Evolutionary conservation across 2,888 invertebrate species (phyloP), one percentile per base, ranked within the genome.

Genomic region (Patella ulyssiponensis): DNA sequence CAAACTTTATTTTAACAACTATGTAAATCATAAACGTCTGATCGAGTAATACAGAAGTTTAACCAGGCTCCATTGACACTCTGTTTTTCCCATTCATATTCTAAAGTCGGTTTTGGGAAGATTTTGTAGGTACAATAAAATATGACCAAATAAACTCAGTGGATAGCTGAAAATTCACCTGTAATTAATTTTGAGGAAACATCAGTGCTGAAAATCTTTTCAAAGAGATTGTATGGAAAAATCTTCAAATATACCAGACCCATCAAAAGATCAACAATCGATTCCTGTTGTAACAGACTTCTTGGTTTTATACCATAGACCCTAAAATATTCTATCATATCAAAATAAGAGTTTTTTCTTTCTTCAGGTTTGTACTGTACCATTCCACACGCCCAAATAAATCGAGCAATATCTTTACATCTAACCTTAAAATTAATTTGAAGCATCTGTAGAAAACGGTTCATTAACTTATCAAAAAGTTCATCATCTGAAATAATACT

Each of bases 351-450:
- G 51, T 51, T 23, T 20, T 54, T 51, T 44, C 53, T 72, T 20
- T 64, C n/a, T 5, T 74, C 72, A 27, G 75, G 76, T 27, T 44
- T 58, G 44, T 77, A 77, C 53, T 76, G 72, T 27, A 81, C 56
- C 3, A 79, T 81, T 14, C 81, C 81, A 44, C 71, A 71, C 4
- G 79, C 81, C 81, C 81, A 81, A 3, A 81, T 72, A 51, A 81
- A 76, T 73, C 76, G 79, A 27, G 76, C 79, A 17, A 81, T 14
- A 27, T 81, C 81, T 72, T 81, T 81, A 33, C 77, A 76, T 17
- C 81, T 74, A 7, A 77, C 27, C 14, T 54, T 64, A 2, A n/a
- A 14, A 44, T 70, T 20, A 17, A 54, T 52, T 11, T 53, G 14
- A 1, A 81, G 51, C 5, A 77, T 15, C 23, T 44, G 23, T 23